Evolutionary conservation across 2,113 vertebrate species (phyloP).

Genomic region (Centropus bengalensis): DNA sequence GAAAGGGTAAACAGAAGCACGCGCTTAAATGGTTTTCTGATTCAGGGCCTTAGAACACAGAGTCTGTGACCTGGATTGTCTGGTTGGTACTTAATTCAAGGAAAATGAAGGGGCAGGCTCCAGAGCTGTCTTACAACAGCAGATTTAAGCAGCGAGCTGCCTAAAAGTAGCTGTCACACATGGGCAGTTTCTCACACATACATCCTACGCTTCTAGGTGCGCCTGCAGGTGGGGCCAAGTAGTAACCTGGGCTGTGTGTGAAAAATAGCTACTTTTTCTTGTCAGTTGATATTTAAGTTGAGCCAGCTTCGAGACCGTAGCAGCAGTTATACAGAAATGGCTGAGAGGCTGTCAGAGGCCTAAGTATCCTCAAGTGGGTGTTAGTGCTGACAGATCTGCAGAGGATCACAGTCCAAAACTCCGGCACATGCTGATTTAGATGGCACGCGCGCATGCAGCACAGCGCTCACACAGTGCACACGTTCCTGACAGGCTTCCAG

Average conservation of each 20-base stretch:
- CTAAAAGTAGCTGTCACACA: background rate
- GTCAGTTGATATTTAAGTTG: background rate
- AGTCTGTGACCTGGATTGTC: background rate
- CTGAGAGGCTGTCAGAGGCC: background rate
- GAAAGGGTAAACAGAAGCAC: background rate
- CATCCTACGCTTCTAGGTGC: background rate
- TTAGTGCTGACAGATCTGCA: background rate
- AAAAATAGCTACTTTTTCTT: background rate
- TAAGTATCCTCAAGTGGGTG: background rate
- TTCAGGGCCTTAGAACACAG: background rate
- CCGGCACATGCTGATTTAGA: background rate
- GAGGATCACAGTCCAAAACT: background rate
- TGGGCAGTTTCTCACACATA: background rate
- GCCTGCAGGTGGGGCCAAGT: background rate
- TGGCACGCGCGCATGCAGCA: background rate
- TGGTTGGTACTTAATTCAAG: background rate
- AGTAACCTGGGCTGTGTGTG: background rate
- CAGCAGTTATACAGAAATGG: background rate
- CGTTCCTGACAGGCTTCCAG: background rate
- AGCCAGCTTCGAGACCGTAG: background rate
- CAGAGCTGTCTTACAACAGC: background rate
- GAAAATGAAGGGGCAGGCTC: background rate
- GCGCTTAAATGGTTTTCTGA: background rate
- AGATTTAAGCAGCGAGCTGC: background rate
- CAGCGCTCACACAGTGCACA: fast-evolving